Conservation (phyloP, 2,113 vertebrate species). For the Columba livia region DNA sequence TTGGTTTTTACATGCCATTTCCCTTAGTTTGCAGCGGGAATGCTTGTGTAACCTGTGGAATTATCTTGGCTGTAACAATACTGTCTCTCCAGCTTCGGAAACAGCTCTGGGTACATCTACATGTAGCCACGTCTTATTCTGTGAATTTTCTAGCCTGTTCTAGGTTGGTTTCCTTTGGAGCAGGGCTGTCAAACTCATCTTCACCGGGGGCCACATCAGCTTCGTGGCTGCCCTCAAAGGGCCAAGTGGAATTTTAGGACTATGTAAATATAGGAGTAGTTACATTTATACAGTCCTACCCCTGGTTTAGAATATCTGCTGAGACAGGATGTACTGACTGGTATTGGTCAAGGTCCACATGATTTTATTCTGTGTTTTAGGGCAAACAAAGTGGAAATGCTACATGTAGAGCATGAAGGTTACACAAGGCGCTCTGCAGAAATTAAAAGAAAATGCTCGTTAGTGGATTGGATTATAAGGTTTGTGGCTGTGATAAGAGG, state of each 20-base stretch:
- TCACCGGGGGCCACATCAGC: no score
- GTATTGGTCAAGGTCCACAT: accelerated
- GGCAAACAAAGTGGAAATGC: neutral
- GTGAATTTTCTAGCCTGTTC: neutral
- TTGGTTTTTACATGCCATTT: accelerated
- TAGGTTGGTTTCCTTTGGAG: neutral
- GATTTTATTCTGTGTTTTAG: neutral
- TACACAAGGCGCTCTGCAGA: neutral
- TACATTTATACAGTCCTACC: no score
- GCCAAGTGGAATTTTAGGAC: no score
- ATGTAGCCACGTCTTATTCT: neutral
- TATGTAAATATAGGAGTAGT: no score
- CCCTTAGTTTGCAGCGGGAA: neutral
- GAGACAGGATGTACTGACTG: neutral
- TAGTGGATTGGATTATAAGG: neutral
- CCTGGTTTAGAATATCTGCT: neutral
- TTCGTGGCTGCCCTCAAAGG: no score
- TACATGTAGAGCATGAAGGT: accelerated
- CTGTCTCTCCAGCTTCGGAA: neutral
- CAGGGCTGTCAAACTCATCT: no score
- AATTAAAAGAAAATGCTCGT: neutral
- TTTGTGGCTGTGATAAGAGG: neutral
- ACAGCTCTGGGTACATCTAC: neutral
- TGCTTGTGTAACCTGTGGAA: neutral
- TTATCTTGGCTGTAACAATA: neutral